Evolutionary conservation across 92 coral and sea anemone species (phyloP), one percentile per base, ranked within the genome.

Genomic region (Pocillopora meandrina): DNA sequence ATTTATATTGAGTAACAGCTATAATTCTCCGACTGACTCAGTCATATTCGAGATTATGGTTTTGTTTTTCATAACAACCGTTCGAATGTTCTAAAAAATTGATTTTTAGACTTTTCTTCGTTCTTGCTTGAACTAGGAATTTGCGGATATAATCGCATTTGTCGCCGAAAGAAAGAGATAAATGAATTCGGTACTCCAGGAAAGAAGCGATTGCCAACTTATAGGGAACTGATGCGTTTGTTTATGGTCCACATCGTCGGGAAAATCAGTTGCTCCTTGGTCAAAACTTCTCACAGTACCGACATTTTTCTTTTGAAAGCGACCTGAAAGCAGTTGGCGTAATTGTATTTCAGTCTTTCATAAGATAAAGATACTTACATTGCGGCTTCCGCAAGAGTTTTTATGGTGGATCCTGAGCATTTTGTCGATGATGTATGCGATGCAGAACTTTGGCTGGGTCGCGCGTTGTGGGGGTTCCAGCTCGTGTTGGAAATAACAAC

Each of bases 351-450:
- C 12, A 15, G 42, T 9, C 15, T 26, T 58, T 33, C 18, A 33
- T 34, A 31, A 34, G 8, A 12, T 2, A 47, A 12, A 15, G 20
- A 1, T 76, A 84, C 88, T 84, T 67, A 84, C 88, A 84, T 76
- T 14, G 88, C n/a, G 55, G 88, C 83, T n/a, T 76, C 88, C 3
- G 77, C 65, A 19, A 84, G 58, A 8, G 88, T 84, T 55, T 70
- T 66, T 12, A 76, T 19, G 11, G 77, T 60, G 2, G 88, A 84
- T 58, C 88, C 88, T 21, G 82, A 55, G 15, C 64, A 56, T 15
- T 59, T 77, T 34, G 88, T 84, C 1, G 82, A 66, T 20, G 82
- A 83, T n/a, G 81, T 61, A 26, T 52, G 57, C 60, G 88, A 84
- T 19, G 83, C 61, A 65, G 88, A 84, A 67, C 83, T 69, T 55